Evolutionary conservation across 2,113 vertebrate genomes (phyloP).

Genomic region (Neopipo cinnamomea): DNA sequence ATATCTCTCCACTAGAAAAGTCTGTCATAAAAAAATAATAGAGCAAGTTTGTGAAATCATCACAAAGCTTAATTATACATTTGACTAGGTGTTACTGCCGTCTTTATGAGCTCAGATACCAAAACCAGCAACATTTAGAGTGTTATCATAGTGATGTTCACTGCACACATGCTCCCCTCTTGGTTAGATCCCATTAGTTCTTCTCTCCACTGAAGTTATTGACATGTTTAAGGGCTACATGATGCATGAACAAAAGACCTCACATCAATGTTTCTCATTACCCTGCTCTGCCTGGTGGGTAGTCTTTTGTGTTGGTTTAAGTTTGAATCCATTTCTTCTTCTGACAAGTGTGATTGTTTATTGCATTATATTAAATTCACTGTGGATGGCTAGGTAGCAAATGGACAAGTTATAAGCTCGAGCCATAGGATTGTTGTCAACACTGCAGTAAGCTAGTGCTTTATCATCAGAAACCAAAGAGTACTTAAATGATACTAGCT

Average conservation of each 20-base stretch:
- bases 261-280: neutral
- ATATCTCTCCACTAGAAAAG: neutral
- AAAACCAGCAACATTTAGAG: neutral
- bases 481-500: slow-evolving; percentile 63
- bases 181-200: neutral
- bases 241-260: neutral
- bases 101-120: neutral
- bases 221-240: neutral
- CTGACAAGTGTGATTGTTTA: slow-evolving; percentile 15
- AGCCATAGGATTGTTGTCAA: slow-evolving; percentile 57
- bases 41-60: neutral
- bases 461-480: slow-evolving; percentile 69
- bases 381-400: slow-evolving; percentile 49
- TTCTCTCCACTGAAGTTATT: neutral
- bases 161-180: accelerated
- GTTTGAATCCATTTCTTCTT: neutral
- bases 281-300: neutral
- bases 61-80: neutral
- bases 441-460: slow-evolving; percentile 27
- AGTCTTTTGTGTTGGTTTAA: neutral
- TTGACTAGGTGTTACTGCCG: neutral
- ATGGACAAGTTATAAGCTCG: slow-evolving; percentile 27
- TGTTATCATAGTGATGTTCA: neutral
- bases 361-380: slow-evolving; percentile 46
- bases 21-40: neutral